phyloP scores from a whole-genome alignment of 2,797 vertebrate species.

The Paguma larvata region DNA sequence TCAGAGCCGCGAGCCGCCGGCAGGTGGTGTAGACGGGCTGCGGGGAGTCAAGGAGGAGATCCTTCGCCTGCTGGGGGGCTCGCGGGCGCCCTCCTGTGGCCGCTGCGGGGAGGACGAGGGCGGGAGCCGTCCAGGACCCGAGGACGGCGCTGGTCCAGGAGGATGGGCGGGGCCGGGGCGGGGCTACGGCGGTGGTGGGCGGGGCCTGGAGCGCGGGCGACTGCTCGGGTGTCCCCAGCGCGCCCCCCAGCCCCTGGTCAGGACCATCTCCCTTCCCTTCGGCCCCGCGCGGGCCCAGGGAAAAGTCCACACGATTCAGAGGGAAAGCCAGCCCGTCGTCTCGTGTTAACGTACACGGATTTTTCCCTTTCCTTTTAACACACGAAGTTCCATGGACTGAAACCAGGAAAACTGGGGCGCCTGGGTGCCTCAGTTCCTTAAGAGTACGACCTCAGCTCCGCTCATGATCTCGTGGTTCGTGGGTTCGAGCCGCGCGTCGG shows the following conservation, averaged over 20 bases:
- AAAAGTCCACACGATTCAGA: background rate
- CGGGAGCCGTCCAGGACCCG: fast-evolving
- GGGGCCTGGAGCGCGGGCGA: no score
- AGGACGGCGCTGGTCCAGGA: fast-evolving
- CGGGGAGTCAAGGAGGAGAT: fast-evolving
- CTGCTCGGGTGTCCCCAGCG: background rate
- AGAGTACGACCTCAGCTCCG: no score
- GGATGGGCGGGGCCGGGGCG: fast-evolving
- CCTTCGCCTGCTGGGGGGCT: fast-evolving
- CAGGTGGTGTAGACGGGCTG: background rate
- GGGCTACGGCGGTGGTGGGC: background rate
- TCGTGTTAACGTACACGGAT: no score
- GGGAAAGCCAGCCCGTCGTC: background rate
- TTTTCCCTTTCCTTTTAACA: background rate
- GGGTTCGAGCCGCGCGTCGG: no score
- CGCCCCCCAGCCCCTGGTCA: no score
- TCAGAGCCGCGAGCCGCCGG: background rate
- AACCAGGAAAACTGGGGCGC: background rate
- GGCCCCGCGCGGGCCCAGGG: fast-evolving
- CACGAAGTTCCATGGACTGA: background rate
- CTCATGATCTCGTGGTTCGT: no score
- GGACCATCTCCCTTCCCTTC: background rate
- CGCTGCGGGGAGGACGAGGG: fast-evolving
- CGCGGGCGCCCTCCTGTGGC: background rate
- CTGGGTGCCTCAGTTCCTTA: no score